Evolutionary conservation across 2,888 invertebrate species (phyloP).

Genomic region (Sisyra nigra): DNA sequence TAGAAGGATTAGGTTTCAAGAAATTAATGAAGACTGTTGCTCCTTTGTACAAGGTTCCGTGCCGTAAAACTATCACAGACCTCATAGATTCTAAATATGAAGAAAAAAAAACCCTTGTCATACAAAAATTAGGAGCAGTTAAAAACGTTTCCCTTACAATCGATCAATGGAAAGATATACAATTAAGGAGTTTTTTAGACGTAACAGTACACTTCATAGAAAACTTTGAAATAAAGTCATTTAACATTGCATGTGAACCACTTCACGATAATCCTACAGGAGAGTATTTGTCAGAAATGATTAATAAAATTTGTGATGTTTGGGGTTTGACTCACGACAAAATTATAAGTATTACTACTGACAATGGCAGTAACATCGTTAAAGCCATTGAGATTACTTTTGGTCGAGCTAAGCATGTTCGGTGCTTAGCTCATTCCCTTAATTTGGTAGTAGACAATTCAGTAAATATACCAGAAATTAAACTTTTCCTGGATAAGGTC

Average conservation of each 20-base stretch:
- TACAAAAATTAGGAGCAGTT: slow-evolving; percentile 14
- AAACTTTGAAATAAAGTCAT: slow-evolving; percentile 14
- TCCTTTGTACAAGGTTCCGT: background rate
- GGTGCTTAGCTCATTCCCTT: slow-evolving; percentile 16
- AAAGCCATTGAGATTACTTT: slow-evolving; percentile 16
- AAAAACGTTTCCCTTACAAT: slow-evolving; percentile 15
- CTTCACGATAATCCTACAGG: slow-evolving; percentile 15
- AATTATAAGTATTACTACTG: slow-evolving; percentile 10
- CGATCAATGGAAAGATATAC: slow-evolving; percentile 17
- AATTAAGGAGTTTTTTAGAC: slow-evolving; percentile 16
- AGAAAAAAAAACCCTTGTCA: slow-evolving; percentile 13
- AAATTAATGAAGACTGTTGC: background rate
- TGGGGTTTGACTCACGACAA: background rate
- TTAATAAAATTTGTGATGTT: background rate
- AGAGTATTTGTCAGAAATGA: slow-evolving; percentile 11
- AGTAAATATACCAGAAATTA: slow-evolving; percentile 13
- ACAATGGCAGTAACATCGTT: slow-evolving; percentile 15
- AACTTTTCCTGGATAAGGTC: slow-evolving; percentile 15
- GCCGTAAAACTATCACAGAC: slow-evolving; percentile 15
- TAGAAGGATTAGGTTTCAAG: background rate
- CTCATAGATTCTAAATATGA: slow-evolving; percentile 15
- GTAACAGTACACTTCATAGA: slow-evolving; percentile 15
- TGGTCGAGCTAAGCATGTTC: slow-evolving; percentile 16
- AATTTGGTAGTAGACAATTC: slow-evolving; percentile 16
- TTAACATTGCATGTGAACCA: slow-evolving; percentile 15